phyloP scores from a whole-genome alignment of 2,797 vertebrate genomes.

The Ctenochaetus hawaiiensis region DNA sequence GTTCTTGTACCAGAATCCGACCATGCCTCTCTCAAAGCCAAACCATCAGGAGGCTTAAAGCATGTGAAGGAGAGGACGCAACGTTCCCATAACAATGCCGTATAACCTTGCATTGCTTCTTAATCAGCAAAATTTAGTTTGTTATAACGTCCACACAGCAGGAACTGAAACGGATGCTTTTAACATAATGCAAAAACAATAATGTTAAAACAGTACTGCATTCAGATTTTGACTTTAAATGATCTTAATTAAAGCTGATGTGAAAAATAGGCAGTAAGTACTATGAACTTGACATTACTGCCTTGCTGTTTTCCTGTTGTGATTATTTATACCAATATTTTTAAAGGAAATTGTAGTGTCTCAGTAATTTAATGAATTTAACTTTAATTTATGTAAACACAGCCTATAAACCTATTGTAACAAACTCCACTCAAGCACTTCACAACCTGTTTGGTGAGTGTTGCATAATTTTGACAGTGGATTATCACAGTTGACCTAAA shows the following conservation, averaged over 20 bases:
- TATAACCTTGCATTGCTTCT: slow-evolving; percentile 58
- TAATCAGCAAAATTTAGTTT: slow-evolving; percentile 46
- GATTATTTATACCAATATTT: slow-evolving; percentile 50
- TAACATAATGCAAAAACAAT: slow-evolving; percentile 1
- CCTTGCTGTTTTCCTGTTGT: slow-evolving; percentile 10
- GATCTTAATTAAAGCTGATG: slow-evolving; percentile 8
- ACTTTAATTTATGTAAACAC: too few species aligned
- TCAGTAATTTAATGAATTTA: background rate
- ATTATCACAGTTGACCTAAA: background rate
- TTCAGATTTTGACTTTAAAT: slow-evolving; percentile 22
- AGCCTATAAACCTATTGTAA: too few species aligned
- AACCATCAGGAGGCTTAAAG: slow-evolving; percentile 43
- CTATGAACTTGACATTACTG: background rate
- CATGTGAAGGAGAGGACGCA: slow-evolving; percentile 30
- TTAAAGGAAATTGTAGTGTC: slow-evolving; percentile 5
- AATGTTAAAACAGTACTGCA: slow-evolving; percentile 4
- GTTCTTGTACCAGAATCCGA: slow-evolving; percentile 84
- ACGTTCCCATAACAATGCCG: slow-evolving; percentile 70
- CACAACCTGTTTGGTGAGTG: too few species aligned
- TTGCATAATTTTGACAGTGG: background rate
- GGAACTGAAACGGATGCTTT: slow-evolving; percentile 49
- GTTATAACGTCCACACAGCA: slow-evolving; percentile 48
- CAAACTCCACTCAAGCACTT: too few species aligned
- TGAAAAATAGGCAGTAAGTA: background rate
- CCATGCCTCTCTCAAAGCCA: slow-evolving; percentile 24